Percentiles rank a stretch among this genome's conserved stretches.
phyloP scores from a whole-genome alignment of 1,140 invertebrate genomes.

The Melitaea cinxia region DNA sequence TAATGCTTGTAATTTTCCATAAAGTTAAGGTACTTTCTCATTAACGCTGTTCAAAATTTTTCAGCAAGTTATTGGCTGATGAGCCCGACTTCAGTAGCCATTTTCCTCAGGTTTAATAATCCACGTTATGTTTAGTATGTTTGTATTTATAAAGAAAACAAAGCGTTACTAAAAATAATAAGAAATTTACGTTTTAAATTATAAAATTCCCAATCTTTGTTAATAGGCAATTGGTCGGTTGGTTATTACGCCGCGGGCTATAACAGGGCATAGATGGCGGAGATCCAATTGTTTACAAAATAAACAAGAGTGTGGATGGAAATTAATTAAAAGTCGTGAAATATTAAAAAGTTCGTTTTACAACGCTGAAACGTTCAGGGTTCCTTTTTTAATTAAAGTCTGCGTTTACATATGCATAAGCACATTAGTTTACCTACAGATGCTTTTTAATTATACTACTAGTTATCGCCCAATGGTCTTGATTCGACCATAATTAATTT shows the following conservation, averaged over 20 bases:
- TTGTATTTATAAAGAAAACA: no score
- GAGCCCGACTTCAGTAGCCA: no score
- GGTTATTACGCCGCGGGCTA: neutral
- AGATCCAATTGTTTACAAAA: slow-evolving; percentile 10
- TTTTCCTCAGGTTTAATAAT: no score
- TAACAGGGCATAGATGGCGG: slow-evolving; percentile 11
- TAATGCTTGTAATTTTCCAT: no score
- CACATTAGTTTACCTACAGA: no score
- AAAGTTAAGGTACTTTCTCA: no score
- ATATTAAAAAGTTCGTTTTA: slow-evolving; percentile 17
- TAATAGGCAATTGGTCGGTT: slow-evolving; percentile 13
- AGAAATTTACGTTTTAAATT: neutral
- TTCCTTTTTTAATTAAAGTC: neutral
- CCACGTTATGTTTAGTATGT: no score
- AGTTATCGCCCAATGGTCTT: no score
- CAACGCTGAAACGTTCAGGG: neutral
- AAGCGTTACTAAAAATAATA: neutral
- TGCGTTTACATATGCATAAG: neutral
- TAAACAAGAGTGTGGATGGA: slow-evolving; percentile 5
- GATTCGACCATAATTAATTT: no score
- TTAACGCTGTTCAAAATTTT: no score
- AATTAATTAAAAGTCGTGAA: slow-evolving; percentile 17
- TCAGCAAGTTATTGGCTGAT: no score
- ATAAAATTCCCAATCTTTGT: neutral
- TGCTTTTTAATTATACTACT: no score